phyloP scores from a whole-genome alignment of 2,797 vertebrate genomes.

The Pelochelys cantorii region DNA sequence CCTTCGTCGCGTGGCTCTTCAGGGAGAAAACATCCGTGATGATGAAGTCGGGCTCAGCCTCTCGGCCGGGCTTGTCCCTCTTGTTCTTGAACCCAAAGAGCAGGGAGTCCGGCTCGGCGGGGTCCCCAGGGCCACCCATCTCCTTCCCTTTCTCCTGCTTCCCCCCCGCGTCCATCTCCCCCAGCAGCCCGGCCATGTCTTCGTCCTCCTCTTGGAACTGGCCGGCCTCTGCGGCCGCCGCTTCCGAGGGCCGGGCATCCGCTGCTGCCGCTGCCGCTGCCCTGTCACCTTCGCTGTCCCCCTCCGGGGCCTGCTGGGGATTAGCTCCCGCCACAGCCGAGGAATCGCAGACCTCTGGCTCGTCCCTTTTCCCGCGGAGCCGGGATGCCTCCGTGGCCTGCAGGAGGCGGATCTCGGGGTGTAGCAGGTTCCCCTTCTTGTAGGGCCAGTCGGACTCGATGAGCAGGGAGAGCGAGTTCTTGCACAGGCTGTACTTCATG shows the following conservation, averaged over 20 bases:
- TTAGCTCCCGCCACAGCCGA: rapidly evolving
- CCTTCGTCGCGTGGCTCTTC: slow-evolving; percentile 85
- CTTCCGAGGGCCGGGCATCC: slow-evolving; percentile 55
- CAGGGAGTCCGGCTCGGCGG: slow-evolving; percentile 63
- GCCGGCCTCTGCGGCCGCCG: slow-evolving; percentile 31
- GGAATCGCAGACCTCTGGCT: slow-evolving; percentile 68
- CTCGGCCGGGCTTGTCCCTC: slow-evolving; percentile 77
- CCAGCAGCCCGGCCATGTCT: slow-evolving; percentile 63
- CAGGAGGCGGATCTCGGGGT: slow-evolving; percentile 87
- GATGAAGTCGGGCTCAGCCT: slow-evolving; percentile 84
- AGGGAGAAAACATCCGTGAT: slow-evolving; percentile 89
- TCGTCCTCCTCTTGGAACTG: slow-evolving; percentile 71
- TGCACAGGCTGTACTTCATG: slow-evolving; percentile 99
- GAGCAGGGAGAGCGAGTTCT: slow-evolving; percentile 96
- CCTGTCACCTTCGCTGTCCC: neutral
- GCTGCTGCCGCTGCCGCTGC: neutral
- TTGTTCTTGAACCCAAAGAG: slow-evolving; percentile 69
- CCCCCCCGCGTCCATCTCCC: slow-evolving; percentile 64
- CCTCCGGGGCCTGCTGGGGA: neutral
- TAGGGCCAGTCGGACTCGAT: slow-evolving; percentile 96
- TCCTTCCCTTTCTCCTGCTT: slow-evolving; percentile 64
- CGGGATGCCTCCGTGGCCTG: slow-evolving; percentile 75
- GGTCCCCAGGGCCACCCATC: slow-evolving; percentile 59
- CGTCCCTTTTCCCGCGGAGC: slow-evolving; percentile 61
- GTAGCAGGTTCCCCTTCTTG: slow-evolving; percentile 90